A percentile compares a stretch with the other conserved stretches of the same genome.
phyloP scores from a whole-genome alignment of 2,113 vertebrate species.

The Ahaetulla prasina region DNA sequence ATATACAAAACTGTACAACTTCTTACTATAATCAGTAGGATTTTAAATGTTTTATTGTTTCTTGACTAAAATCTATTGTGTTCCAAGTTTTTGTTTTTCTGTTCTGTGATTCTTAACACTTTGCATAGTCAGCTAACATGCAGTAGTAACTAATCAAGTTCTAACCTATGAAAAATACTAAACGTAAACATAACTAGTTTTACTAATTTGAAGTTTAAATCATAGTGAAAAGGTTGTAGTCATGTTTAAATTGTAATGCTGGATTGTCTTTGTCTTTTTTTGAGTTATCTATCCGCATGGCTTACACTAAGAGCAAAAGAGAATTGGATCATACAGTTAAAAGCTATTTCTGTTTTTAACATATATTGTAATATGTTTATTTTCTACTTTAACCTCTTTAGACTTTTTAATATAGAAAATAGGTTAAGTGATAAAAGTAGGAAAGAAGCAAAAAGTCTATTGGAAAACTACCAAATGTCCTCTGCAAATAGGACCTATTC shows the following conservation, averaged over 20 bases:
- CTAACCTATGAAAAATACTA: constrained; percentile 12
- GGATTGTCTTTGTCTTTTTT: constrained; percentile 15
- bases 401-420: constrained; percentile 53
- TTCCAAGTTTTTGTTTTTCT: constrained; percentile 44
- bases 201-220: constrained; percentile 18
- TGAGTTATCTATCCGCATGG: constrained; percentile 22
- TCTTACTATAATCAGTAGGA: not conserved
- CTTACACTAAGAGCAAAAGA: constrained; percentile 14
- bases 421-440: constrained; percentile 70
- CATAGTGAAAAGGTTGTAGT: not conserved
- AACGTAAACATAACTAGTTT: not conserved
- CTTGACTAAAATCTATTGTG: constrained; percentile 48
- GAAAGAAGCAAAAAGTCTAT: constrained; percentile 85
- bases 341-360: constrained; percentile 56
- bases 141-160: not conserved
- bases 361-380: constrained; percentile 66
- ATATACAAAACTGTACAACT: not conserved
- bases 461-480: constrained; percentile 86
- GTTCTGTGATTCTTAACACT: constrained; percentile 37
- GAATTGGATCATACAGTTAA: constrained; percentile 29
- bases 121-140: constrained; percentile 39
- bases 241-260: constrained; percentile 15
- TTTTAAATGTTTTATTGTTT: not conserved
- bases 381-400: constrained; percentile 66
- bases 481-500: constrained; percentile 88